A percentile compares a stretch with the other conserved stretches of the same genome.
phyloP scores from a whole-genome alignment of 2,797 vertebrate genomes.

The Labroides dimidiatus region DNA sequence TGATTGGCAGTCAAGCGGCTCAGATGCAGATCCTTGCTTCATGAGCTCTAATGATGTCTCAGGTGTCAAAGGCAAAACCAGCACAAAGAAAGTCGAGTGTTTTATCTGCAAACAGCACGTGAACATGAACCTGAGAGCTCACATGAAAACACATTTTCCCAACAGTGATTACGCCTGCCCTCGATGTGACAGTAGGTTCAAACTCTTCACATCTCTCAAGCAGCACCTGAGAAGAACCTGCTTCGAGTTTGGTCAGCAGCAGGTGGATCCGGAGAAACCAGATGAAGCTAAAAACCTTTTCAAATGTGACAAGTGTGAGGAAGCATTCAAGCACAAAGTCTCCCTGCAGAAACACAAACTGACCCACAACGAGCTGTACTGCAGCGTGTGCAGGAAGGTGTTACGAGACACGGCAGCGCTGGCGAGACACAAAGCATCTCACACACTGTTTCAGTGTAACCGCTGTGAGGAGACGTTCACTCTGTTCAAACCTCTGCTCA shows the following conservation, averaged over 20 bases:
- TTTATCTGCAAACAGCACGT: conserved; percentile 62
- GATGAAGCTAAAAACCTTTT: conserved; percentile 22
- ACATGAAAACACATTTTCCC: conserved; percentile 74
- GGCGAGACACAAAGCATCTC: conserved; percentile 65
- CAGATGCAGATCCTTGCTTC: not conserved
- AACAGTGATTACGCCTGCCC: conserved; percentile 57
- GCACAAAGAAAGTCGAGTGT: conserved; percentile 39
- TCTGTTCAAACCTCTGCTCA: conserved; percentile 57
- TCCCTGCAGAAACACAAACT: conserved; percentile 58
- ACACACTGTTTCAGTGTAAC: conserved; percentile 66
- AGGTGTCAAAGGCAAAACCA: not conserved
- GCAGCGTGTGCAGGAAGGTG: conserved; percentile 65
- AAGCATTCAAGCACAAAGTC: conserved; percentile 58
- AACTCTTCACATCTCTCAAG: conserved; percentile 42
- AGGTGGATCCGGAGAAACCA: conserved; percentile 17
- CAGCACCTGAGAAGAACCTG: conserved; percentile 64
- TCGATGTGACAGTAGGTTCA: conserved; percentile 55
- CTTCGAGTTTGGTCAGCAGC: conserved; percentile 50
- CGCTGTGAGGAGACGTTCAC: conserved; percentile 64
- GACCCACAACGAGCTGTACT: conserved; percentile 72
- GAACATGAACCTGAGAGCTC: conserved; percentile 24
- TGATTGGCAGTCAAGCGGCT: conserved; percentile 3
- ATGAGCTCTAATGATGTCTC: not conserved
- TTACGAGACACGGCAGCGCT: conserved; percentile 41
- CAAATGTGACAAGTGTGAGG: conserved; percentile 59